Evolutionary conservation across 1,140 invertebrate genomes (phyloP).

Genomic region (Eciton burchellii): DNA sequence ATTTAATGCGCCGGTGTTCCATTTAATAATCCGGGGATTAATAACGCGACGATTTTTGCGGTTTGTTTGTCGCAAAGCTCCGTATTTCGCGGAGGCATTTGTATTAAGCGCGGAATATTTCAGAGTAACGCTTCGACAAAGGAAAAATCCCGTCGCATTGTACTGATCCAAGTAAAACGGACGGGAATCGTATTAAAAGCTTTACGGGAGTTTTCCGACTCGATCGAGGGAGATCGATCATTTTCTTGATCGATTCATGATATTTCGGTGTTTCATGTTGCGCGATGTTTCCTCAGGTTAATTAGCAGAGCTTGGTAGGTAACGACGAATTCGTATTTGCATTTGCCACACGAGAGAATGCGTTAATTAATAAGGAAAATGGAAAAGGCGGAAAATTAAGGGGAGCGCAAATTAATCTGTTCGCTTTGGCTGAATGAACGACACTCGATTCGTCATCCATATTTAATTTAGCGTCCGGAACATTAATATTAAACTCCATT

Average conservation of each 20-base stretch:
- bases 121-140: conserved; percentile 7
- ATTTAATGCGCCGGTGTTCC: conserved; percentile 22
- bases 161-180: neutral
- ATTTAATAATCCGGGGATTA: conserved; percentile 67
- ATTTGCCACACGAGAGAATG: neutral
- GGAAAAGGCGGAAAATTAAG: neutral
- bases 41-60: conserved; percentile 63
- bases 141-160: conserved; percentile 19
- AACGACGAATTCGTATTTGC: conserved; percentile 8
- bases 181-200: neutral
- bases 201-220: conserved; percentile 26
- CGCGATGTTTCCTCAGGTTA: neutral
- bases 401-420: neutral
- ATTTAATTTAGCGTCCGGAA: neutral
- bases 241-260: neutral
- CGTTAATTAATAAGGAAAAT: conserved; percentile 19
- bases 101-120: conserved; percentile 45
- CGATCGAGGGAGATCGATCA: neutral
- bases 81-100: conserved; percentile 28
- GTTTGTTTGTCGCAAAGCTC: conserved; percentile 53
- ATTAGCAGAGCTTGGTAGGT: conserved; percentile 20
- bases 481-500: neutral
- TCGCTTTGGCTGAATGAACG: neutral
- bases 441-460: neutral
- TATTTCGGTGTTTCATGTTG: neutral